Base-by-base conservation (phyloP, 2,797 vertebrate species). In the Menidia menidia region DNA sequence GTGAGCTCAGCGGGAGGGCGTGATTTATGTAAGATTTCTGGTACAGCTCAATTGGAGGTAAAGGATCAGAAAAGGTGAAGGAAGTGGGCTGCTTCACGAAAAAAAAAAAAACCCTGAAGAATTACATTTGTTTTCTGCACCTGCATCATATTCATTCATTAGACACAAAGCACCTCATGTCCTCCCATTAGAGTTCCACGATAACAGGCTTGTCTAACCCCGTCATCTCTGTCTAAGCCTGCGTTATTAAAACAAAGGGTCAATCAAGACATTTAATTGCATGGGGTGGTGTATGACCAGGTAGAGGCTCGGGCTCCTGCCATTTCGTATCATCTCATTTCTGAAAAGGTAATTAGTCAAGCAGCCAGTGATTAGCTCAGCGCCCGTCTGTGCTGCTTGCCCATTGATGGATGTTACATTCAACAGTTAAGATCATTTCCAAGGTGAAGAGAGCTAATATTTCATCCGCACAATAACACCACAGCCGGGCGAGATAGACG, bases 311-410 rank as follows among this genome's bases (percentile, higher is more conserved):
- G 18, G 73, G 68, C 83, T 82, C 71, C 86, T 81, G 84, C 84
- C 86, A 85, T 89, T 90, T 92, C 86, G 84, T 85, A 89, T 88
- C 88, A 90, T 89, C 91, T 91, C 88, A 91, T 90, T 91, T 88
- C 83, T 83, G 83, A 81, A 80, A 86, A 77, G 87, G 88, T 87
- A 93, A 93, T 93, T 93, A 94, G 92, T 93, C 92, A 92, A 86
- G 88, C 83, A 82, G 83, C 55, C 78, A 78, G 80, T 89, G 89
- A 93, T 93, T 93, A 93, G 89, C 89, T 86, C 82, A 77, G 84
- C 51, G 60, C 78, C 82, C 66, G 83, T 90, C 88, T 75, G 48
- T 74, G 78, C 78, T 65, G 81, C 83, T 78, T 77, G 80, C 86
- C 88, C 83, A 54, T 66, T 93, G 91, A 93, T 92, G 85, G 89